These are phyloP conservation scores for Pseudomyrmex dendroicus DNA, from an alignment of 1,140 invertebrate genomes.

Conservation along the genomic window DNA sequence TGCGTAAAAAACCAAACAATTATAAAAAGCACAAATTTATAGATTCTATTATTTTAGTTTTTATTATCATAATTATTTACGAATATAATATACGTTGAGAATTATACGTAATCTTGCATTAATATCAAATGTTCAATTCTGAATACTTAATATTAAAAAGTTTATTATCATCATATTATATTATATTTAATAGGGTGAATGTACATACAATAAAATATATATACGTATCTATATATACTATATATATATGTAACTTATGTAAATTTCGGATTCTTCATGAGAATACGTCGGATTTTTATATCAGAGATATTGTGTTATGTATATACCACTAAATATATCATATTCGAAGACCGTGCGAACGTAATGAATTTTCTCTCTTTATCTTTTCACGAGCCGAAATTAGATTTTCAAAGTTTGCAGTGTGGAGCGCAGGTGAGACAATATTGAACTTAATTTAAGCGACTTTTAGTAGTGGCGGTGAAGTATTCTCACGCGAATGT, in stretches of 20 bases:
- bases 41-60: background rate
- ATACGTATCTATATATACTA: too few species aligned
- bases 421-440: slow-evolving; percentile 21
- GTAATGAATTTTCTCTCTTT: slow-evolving; percentile 37
- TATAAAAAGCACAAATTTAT: background rate
- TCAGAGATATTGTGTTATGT: background rate
- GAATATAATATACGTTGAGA: background rate
- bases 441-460: slow-evolving; percentile 49
- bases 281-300: background rate
- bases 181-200: background rate
- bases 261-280: background rate
- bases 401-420: slow-evolving; percentile 36
- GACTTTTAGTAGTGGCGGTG: slow-evolving; percentile 34
- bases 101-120: background rate
- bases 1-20: background rate
- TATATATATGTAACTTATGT: too few species aligned
- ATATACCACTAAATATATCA: background rate
- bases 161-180: background rate
- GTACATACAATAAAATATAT: too few species aligned
- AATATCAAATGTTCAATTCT: slow-evolving; percentile 20
- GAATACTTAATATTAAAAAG: background rate
- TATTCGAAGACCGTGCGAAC: too few species aligned
- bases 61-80: slow-evolving; percentile 2
- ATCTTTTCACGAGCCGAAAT: slow-evolving; percentile 19
- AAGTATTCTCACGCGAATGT: background rate